Evolutionary conservation across 1,140 invertebrate genomes (phyloP).

Genomic region (Lethrus apterus): DNA sequence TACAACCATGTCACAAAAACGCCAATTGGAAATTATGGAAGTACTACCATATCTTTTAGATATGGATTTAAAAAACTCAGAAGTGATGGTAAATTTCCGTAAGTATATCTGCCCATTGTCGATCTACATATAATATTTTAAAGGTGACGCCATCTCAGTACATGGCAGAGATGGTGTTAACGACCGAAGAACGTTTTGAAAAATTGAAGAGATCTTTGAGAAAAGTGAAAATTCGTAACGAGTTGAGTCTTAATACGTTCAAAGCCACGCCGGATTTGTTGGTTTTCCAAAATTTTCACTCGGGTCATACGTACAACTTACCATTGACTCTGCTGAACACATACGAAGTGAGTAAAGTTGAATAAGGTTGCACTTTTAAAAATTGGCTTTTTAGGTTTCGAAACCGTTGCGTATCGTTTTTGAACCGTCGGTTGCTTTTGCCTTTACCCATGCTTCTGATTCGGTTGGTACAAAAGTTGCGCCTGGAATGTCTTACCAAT

Average conservation of each 20-base stretch:
- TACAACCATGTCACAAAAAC: no score
- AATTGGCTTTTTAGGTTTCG: constrained; percentile 26
- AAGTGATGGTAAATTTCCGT: no score
- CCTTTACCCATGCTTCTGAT: constrained; percentile 30
- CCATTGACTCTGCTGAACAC: constrained; percentile 39
- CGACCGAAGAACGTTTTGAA: constrained; percentile 28
- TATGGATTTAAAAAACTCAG: no score
- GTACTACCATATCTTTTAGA: no score
- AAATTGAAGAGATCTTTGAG: constrained; percentile 21
- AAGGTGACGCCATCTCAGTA: constrained; percentile 30
- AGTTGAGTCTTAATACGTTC: constrained; percentile 27
- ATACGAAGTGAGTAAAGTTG: constrained; percentile 30
- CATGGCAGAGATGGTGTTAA: constrained; percentile 24
- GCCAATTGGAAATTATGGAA: no score
- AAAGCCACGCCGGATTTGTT: constrained; percentile 36
- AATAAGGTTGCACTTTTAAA: constrained; percentile 5
- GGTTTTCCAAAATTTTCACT: constrained; percentile 42
- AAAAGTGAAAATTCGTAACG: constrained; percentile 19
- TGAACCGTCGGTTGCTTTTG: constrained; percentile 34
- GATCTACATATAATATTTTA: no score
- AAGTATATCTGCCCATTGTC: no score
- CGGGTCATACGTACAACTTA: constrained; percentile 32
- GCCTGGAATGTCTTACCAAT: constrained; percentile 38
- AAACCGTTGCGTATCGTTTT: constrained; percentile 29
- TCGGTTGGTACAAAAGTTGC: constrained; percentile 34